A percentile compares a stretch with the other conserved stretches of the same genome.
phyloP scores from a whole-genome alignment of 2,113 vertebrate species.

The Atractosteus spatula region DNA sequence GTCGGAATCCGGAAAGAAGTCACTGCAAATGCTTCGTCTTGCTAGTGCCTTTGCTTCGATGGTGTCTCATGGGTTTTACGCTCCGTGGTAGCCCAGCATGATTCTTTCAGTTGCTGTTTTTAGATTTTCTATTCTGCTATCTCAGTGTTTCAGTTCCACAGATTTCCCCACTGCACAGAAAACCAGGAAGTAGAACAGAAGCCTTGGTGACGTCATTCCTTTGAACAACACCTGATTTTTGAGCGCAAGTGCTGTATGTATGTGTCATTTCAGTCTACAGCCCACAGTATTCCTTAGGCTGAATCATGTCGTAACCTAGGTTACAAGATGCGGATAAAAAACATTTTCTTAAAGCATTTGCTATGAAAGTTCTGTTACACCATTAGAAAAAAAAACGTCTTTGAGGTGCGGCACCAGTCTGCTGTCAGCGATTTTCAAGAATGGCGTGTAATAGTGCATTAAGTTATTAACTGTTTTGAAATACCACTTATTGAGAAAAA shows the following conservation, averaged over 20 bases:
- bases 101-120: constrained; percentile 7
- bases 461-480: too few relatives aligned
- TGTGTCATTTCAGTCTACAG: too few relatives aligned
- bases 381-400: too few relatives aligned
- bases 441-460: too few relatives aligned
- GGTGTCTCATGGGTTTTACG: constrained; percentile 1
- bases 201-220: constrained; percentile 61
- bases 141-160: constrained; percentile 29
- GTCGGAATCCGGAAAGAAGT: constrained; percentile 23
- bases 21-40: constrained; percentile 27
- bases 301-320: too few relatives aligned
- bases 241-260: background rate
- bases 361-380: too few relatives aligned
- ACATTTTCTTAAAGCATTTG: too few relatives aligned
- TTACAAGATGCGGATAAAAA: too few relatives aligned
- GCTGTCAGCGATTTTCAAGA: too few relatives aligned
- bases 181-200: constrained; percentile 70
- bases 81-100: constrained; percentile 7
- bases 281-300: too few relatives aligned
- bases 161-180: constrained; percentile 63
- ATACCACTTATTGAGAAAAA: too few relatives aligned
- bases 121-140: constrained; percentile 21
- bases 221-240: constrained; percentile 34
- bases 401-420: too few relatives aligned
- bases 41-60: constrained; percentile 15